These are phyloP conservation scores for Mastomys coucha DNA, from an alignment of 2,113 vertebrate species.

Conservation along the genomic window DNA sequence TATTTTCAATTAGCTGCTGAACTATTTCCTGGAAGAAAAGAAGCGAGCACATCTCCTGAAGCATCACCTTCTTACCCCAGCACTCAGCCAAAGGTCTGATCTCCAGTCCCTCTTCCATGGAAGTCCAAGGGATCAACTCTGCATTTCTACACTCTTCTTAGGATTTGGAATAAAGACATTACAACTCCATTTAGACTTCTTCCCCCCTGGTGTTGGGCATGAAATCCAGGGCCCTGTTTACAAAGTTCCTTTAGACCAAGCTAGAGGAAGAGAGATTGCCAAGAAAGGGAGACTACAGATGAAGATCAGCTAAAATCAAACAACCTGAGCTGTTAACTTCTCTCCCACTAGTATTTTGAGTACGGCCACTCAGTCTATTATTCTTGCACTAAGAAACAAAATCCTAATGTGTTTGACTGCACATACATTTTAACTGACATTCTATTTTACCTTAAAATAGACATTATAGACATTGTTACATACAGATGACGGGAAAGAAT, in stretches of 20 bases:
- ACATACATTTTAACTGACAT: not conserved
- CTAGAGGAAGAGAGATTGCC: conserved; percentile 22
- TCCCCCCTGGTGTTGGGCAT: not conserved
- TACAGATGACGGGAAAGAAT: conserved; percentile 9
- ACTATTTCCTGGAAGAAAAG: conserved; percentile 94
- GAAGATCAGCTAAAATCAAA: conserved; percentile 32
- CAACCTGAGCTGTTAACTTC: not conserved
- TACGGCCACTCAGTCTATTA: not conserved
- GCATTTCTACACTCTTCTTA: conserved; percentile 31
- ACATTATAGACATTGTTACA: conserved; percentile 56
- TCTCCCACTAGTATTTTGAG: not conserved
- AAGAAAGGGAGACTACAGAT: not conserved
- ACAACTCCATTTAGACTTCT: not conserved
- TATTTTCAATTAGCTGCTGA: conserved; percentile 97
- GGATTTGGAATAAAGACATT: conserved; percentile 44
- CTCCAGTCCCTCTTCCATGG: conserved; percentile 46
- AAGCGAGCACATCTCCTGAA: conserved; percentile 76
- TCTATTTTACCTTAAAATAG: conserved; percentile 15
- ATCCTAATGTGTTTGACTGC: not conserved
- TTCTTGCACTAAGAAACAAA: not conserved
- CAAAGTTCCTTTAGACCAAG: conserved; percentile 1
- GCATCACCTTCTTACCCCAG: conserved; percentile 27
- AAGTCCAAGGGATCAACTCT: conserved; percentile 53
- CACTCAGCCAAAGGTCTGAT: conserved; percentile 41
- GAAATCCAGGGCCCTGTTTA: not conserved